Evolutionary conservation across 2,888 invertebrate genomes (phyloP), one percentile per base, ranked within the genome.

Genomic region (Drosophila ezoana): DNA sequence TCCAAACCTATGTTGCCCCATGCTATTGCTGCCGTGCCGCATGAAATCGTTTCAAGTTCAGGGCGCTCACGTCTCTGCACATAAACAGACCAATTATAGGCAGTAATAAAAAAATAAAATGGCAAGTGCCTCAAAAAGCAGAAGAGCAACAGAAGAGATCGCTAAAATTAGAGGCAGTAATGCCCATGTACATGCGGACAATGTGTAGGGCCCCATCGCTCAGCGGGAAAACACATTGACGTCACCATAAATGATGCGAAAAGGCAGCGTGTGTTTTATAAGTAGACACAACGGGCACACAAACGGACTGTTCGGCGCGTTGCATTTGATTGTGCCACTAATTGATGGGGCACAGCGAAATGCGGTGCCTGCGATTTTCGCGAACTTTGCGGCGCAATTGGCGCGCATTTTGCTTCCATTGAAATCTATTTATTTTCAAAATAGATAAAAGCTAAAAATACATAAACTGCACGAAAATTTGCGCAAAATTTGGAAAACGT

Each of bases 21-120:
- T 16, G 38, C 11, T 18, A 18, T 28, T 28, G 37, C 45, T 35
- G 45, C 56, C 38, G 41, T 14, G 47, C 61, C 33, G 45, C 53
- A 53, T 68, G 52, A 52, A 71, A 62, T 49, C 59, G 70, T 80
- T 86, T 85, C 85, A 85, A 85, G 85, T 85, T 85, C 85, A 87
- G 78, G 70, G 67, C 48, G 43, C 45, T 8, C 38, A 28, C 20
- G 35, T 33, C 57, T 37, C 40, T 47, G 51, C 61, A 66, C 74
- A 68, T 76, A 82, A 84, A 81, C 79, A 71, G 51, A 71, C 81
- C 85, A 87, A 87, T 85, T 82, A 87, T 82, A 87, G 87, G 59
- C 78, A 75, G 82, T 80, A 71, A 71, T 84, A 78, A 82, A 84
- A 74, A 18, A 16, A 28, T 23, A 23, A 44, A 37, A 49, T 54